Evolutionary conservation across 64 coral and sea anemone genomes (phyloP).

Genomic region (Stichodactyla helianthus): DNA sequence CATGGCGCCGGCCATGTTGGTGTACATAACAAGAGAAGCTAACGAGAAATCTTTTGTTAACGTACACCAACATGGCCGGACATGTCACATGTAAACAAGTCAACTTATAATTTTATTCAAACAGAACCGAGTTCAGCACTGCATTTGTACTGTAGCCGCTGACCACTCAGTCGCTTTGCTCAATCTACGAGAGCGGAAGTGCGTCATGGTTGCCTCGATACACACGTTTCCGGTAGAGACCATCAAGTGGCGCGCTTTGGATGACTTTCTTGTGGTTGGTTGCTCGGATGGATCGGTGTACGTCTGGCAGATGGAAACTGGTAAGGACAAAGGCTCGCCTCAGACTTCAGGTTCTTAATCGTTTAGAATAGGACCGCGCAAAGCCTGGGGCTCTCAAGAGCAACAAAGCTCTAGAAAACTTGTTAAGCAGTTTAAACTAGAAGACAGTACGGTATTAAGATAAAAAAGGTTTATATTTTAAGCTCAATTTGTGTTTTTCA

Average conservation of each 20-base stretch:
- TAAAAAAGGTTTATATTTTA: background rate
- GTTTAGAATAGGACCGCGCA: background rate
- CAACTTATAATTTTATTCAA: background rate
- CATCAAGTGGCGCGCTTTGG: constrained; percentile 84
- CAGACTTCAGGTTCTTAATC: background rate
- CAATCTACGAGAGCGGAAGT: constrained; percentile 74
- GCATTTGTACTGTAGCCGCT: constrained; percentile 80
- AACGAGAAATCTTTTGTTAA: background rate
- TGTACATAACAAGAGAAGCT: background rate
- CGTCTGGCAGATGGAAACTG: constrained; percentile 99
- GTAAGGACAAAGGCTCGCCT: constrained; percentile 23
- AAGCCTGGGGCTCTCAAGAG: background rate
- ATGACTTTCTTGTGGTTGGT: constrained; percentile 92
- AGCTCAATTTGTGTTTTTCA: background rate
- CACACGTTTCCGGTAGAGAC: constrained; percentile 94
- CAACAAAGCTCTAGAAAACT: too few species aligned
- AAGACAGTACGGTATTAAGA: too few species aligned
- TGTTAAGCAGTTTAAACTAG: too few species aligned
- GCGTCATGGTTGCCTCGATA: constrained; percentile 81
- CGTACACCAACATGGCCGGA: background rate
- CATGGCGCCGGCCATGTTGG: too few species aligned
- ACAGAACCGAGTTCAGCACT: constrained; percentile 79
- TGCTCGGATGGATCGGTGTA: constrained; percentile 93
- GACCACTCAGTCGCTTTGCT: constrained; percentile 94
- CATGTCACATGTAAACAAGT: background rate